Percentiles rank a stretch among this genome's conserved stretches.
These are phyloP conservation scores for Dasypogon diadema DNA, from an alignment of 2,888 invertebrate genomes.

Conservation along the genomic window DNA sequence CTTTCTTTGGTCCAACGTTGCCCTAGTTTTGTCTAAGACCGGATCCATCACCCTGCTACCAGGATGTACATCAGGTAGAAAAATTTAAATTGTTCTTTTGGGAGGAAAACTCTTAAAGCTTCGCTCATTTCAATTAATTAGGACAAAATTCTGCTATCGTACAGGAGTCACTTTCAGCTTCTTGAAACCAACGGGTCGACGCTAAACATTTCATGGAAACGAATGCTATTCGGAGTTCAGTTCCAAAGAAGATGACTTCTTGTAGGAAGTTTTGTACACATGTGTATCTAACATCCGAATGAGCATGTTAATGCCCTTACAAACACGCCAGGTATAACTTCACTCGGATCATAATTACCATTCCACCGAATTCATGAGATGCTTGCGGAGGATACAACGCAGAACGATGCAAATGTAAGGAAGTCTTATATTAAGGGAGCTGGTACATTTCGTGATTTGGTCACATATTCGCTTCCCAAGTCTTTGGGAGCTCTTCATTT, in stretches of 20 bases:
- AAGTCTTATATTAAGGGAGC: background rate
- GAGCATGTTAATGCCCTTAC: background rate
- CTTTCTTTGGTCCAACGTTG: background rate
- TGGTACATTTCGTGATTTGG: constrained; percentile 22
- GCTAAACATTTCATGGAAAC: background rate
- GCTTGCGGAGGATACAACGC: background rate
- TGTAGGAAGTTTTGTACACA: background rate
- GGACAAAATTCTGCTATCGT: constrained; percentile 33
- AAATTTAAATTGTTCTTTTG: constrained; percentile 9
- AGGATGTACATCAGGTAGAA: constrained; percentile 11
- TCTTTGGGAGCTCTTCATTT: background rate
- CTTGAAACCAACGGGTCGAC: background rate
- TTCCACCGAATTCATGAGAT: background rate
- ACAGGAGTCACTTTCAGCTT: background rate
- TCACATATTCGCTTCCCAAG: background rate
- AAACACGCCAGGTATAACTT: background rate
- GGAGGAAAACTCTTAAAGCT: constrained; percentile 13
- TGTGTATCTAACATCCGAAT: background rate
- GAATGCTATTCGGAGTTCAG: constrained; percentile 1
- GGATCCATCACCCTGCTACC: background rate
- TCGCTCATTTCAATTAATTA: constrained; percentile 44
- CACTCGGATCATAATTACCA: background rate
- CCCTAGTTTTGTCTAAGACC: background rate
- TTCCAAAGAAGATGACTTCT: background rate
- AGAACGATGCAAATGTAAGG: background rate